These are phyloP conservation scores for Brachyhypopomus gauderio DNA, from an alignment of 2,113 vertebrate genomes.

Conservation along the genomic window DNA sequence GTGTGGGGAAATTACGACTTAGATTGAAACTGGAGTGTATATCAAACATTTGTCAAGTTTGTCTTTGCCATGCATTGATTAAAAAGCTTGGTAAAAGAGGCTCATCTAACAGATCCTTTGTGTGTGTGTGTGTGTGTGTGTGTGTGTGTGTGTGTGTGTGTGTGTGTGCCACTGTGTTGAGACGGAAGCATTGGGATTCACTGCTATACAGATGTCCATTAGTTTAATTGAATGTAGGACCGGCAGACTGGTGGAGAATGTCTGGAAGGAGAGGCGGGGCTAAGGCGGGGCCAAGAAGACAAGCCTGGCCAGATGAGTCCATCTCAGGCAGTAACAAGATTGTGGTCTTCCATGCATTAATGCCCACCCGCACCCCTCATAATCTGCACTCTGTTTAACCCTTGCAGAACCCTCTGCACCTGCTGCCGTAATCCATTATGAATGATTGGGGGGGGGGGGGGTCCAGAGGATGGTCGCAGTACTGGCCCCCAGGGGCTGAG, in stretches of 20 bases:
- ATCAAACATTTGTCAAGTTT: conserved; percentile 34
- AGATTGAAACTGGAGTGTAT: conserved; percentile 9
- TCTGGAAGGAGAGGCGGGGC: conserved; percentile 11
- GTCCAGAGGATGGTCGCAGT: too few species aligned
- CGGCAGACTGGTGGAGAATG: conserved; percentile 46
- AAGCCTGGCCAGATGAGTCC: conserved; percentile 32
- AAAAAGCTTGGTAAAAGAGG: conserved; percentile 3
- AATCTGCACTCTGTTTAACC: neutral
- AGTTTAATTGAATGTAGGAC: conserved; percentile 54
- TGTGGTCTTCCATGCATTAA: conserved; percentile 18
- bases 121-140: conserved; percentile 45
- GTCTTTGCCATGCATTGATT: conserved; percentile 43
- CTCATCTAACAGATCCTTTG: conserved; percentile 32
- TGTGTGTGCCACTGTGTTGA: conserved; percentile 29
- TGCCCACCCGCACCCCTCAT: conserved; percentile 10
- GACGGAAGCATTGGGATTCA: conserved; percentile 31
- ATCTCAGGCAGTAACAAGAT: conserved; percentile 23
- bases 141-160: conserved; percentile 19
- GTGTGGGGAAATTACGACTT: conserved; percentile 25
- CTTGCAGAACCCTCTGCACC: neutral
- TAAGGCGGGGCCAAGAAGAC: conserved; percentile 17
- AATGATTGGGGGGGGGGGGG: too few species aligned
- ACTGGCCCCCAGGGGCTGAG: too few species aligned
- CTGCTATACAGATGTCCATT: conserved; percentile 56
- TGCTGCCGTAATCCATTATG: too few species aligned